Conservation (phyloP, 2,888 invertebrate genomes). For the Deilephila porcellus region DNA sequence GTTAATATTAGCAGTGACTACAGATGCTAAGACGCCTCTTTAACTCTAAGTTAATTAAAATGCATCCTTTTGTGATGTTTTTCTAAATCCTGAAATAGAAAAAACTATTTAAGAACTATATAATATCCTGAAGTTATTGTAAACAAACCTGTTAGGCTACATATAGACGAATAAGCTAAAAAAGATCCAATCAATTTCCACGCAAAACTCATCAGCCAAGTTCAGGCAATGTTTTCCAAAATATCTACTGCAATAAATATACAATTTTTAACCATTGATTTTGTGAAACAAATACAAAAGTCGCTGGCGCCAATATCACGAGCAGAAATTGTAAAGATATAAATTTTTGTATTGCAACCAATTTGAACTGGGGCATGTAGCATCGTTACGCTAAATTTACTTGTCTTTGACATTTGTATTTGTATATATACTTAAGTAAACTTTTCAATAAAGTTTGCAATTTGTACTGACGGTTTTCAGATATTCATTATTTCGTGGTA, state of each 20-base stretch:
- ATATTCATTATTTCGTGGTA: neutral
- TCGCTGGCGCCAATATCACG: neutral
- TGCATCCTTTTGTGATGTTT: too few species aligned
- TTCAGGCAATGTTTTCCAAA: neutral
- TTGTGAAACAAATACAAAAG: neutral
- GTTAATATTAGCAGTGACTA: too few species aligned
- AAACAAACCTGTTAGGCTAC: neutral
- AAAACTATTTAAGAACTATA: too few species aligned
- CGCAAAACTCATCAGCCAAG: neutral
- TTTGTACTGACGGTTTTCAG: neutral
- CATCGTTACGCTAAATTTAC: neutral
- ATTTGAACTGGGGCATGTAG: neutral
- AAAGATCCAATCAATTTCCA: slow-evolving; percentile 11
- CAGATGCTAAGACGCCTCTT: too few species aligned
- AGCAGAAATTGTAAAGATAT: neutral
- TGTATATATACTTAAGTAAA: neutral
- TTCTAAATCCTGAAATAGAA: too few species aligned
- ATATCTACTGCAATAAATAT: neutral
- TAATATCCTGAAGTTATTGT: neutral
- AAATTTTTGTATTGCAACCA: slow-evolving; percentile 7
- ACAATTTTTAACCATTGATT: neutral
- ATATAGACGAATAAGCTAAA: neutral
- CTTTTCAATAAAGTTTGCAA: neutral
- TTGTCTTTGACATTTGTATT: neutral
- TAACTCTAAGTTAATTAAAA: too few species aligned